Evolutionary conservation across 2,888 invertebrate species (phyloP), one percentile per base, ranked within the genome.

Genomic region (Papilio elwesi): DNA sequence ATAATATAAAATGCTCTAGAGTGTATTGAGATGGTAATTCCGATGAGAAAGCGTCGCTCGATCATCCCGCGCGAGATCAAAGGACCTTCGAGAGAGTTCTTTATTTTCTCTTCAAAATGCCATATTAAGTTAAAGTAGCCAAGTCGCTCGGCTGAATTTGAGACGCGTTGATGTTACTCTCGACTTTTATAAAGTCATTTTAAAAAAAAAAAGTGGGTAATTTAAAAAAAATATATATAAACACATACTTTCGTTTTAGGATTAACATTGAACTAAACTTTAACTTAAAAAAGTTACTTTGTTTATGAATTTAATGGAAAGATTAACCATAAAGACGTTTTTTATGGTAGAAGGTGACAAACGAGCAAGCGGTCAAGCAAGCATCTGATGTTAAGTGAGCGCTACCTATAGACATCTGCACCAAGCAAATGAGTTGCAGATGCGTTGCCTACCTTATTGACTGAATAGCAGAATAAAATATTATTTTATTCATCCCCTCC

Each of bases 11-110:
- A 47, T 65, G 38, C 70, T 49, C 49, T 13, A 57, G 64, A 65
- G 55, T 38, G 43, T 26, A 70, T 70, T 70, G 11, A 47, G 48
- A 70, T 57, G 49, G 38, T 65, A 70, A 70, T 48, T 9, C 26
- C 26, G 16, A 26, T 26, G 16, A 16, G 49, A 70, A 53, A 48
- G 55, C 15, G 55, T 70, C 63, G 48, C 47, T 70, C 16, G 49
- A 49, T 48, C 15, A 48, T 8, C 12, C 38, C 11, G 15, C n/a
- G 43, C 16, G 11, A 43, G 55, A 55, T 57, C 70, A 49, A 65
- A 48, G 47, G 49, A 64, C 55, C 38, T 65, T 57, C 47, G 48
- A 64, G 55, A 70, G 49, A 55, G 13, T 57, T 57, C 53, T 67
- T 12, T 68, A 57, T 52, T 64, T 52, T 64, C 38, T 16, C 52